phyloP scores from a whole-genome alignment of 2,888 invertebrate genomes.

The Xylocampa areola region DNA sequence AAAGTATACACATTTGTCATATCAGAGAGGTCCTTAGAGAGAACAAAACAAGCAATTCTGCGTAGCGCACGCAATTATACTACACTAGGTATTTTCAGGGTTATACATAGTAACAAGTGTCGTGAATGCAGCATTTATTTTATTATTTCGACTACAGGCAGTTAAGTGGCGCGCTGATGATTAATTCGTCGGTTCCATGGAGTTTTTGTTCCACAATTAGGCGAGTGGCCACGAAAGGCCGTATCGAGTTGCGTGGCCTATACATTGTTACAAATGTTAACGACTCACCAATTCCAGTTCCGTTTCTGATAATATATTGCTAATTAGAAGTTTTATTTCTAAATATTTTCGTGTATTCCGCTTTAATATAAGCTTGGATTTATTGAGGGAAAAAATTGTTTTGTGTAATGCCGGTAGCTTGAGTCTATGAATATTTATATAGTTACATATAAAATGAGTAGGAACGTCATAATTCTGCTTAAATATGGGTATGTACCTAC shows the following conservation, averaged over 20 bases:
- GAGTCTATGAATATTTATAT: conserved; percentile 36
- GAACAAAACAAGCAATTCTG: conserved; percentile 12
- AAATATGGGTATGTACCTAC: conserved; percentile 7
- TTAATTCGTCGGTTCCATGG: conserved; percentile 85
- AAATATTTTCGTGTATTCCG: conserved; percentile 61
- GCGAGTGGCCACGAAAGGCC: conserved; percentile 72
- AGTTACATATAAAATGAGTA: conserved; percentile 11
- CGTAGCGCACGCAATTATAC: conserved; percentile 32
- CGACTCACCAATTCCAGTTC: conserved; percentile 74
- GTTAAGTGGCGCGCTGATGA: conserved; percentile 75
- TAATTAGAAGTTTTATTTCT: conserved; percentile 76
- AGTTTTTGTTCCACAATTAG: conserved; percentile 87
- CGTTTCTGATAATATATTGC: conserved; percentile 79
- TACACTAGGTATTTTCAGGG: conserved; percentile 32
- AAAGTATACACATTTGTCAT: conserved; percentile 37
- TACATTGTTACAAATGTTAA: conserved; percentile 77
- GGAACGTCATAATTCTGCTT: conserved; percentile 20
- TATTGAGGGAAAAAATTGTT: conserved; percentile 47
- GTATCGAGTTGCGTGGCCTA: conserved; percentile 78
- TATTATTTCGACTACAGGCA: conserved; percentile 73
- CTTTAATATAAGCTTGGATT: conserved; percentile 56
- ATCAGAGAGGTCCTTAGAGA: conserved; percentile 27
- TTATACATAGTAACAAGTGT: conserved; percentile 56
- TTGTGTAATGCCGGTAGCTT: conserved; percentile 49
- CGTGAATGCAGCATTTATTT: conserved; percentile 74